Base-by-base conservation (phyloP, 2,888 invertebrate genomes). In the Meloe dianella region DNA sequence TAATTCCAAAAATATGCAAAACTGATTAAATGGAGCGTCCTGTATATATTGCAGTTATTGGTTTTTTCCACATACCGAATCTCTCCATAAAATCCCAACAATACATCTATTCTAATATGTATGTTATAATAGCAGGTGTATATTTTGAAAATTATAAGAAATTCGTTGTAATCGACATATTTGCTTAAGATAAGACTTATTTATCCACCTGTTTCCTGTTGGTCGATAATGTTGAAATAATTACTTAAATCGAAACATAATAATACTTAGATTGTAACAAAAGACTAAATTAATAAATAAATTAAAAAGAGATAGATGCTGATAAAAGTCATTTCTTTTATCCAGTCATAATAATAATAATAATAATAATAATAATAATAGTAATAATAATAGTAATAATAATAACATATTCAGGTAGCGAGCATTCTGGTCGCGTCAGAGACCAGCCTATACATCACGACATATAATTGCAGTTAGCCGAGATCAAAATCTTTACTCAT, bases 401-500 rank as follows among this genome's bases (percentile, higher is more conserved):
- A 54, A 54, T 24, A 54, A 54, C 24, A 80, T 78, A 82, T 81
- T 82, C 81, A 82, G 82, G 82, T 82, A 81, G 82, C 54, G 24
- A 54, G 54, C 82, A 82, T 81, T 81, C 78, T 78, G 76, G 73
- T 77, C 72, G 77, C 75, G 74, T 76, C 75, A 74, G 66, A 75
- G 77, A 77, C 78, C 76, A 76, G 78, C 77, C 80, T 78, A 81
- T 82, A 81, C 82, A 81, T 83, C 82, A 83, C 79, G 75, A 77
- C 54, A 78, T 80, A 82, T 83, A 83, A 83, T 83, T 83, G 83
- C 82, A 79, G 79, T 79, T 54, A 77, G 78, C 74, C 76, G 79
- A 82, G 83, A 83, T 83, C 77, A 79, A 81, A 77, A 84, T 84
- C 84, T 83, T 77, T 75, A 72, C 74, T 77, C 83, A 79, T 84